Evolutionary conservation across 2,113 vertebrate species (phyloP).

Genomic region (Tragelaphus imberbis): DNA sequence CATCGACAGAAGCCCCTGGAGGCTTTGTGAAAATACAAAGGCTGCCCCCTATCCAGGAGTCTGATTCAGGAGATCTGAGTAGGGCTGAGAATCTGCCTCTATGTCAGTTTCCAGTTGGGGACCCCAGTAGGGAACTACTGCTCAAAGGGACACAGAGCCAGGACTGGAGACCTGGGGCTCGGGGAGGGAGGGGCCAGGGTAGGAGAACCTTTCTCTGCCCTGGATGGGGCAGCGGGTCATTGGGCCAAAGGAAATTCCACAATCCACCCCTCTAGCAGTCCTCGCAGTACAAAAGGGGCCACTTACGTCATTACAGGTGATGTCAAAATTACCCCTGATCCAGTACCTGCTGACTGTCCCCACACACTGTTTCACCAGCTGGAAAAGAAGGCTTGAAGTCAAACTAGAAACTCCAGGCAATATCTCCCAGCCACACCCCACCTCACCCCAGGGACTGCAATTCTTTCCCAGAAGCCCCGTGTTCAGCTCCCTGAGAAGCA

Average conservation of each 20-base stretch:
- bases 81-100: background rate
- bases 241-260: background rate
- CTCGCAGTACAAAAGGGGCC: background rate
- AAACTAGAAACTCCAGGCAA: background rate
- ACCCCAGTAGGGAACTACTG: background rate
- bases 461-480: accelerated
- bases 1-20: background rate
- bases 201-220: background rate
- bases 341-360: background rate
- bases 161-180: background rate
- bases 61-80: background rate
- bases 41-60: too few species aligned
- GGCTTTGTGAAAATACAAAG: background rate
- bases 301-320: constrained; percentile 44
- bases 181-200: background rate
- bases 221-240: too few species aligned
- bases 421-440: background rate
- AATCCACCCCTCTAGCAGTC: background rate
- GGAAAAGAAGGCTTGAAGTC: background rate
- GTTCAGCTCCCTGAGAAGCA: too few species aligned
- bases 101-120: background rate
- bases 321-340: background rate
- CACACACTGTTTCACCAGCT: background rate
- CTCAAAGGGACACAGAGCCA: background rate
- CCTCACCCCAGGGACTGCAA: background rate